phyloP scores from a whole-genome alignment of 2,888 invertebrate species.

The Cephus nigrinus region DNA sequence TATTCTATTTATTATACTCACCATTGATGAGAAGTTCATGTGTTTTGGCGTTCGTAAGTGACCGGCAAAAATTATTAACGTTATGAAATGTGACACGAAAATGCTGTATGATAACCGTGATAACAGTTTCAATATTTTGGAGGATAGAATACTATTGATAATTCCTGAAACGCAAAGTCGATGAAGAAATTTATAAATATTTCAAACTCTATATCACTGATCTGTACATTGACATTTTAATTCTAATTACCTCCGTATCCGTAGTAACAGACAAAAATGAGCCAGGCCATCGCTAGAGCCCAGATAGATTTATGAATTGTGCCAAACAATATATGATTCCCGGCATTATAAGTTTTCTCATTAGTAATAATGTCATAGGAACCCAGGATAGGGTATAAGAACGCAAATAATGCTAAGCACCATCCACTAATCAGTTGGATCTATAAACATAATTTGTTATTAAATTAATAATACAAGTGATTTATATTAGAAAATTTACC shows the following conservation, averaged over 20 bases:
- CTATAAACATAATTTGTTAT: slow-evolving; percentile 2
- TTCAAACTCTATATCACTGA: background rate
- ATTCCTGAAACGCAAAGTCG: slow-evolving; percentile 12
- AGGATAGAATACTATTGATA: slow-evolving; percentile 15
- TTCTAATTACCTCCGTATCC: slow-evolving; percentile 18
- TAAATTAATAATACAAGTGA: background rate
- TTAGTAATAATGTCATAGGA: slow-evolving; percentile 2
- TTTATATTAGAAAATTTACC: slow-evolving; percentile 9
- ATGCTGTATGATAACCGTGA: slow-evolving; percentile 17
- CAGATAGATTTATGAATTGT: slow-evolving; percentile 15
- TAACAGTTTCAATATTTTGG: slow-evolving; percentile 8
- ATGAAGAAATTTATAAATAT: background rate
- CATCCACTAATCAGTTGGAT: slow-evolving; percentile 24
- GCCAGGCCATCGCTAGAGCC: slow-evolving; percentile 19
- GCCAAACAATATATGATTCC: slow-evolving; percentile 15
- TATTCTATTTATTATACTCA: background rate
- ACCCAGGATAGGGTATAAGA: slow-evolving; percentile 14
- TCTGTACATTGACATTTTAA: background rate
- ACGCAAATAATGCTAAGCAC: slow-evolving; percentile 13
- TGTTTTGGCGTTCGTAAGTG: slow-evolving; percentile 15
- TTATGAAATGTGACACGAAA: slow-evolving; percentile 15
- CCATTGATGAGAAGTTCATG: slow-evolving; percentile 11
- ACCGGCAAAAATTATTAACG: slow-evolving; percentile 14
- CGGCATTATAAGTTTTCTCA: slow-evolving; percentile 5
- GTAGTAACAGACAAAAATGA: slow-evolving; percentile 17